Evolutionary conservation across 2,888 invertebrate species (phyloP).

Genomic region (Leucozona laternaria): DNA sequence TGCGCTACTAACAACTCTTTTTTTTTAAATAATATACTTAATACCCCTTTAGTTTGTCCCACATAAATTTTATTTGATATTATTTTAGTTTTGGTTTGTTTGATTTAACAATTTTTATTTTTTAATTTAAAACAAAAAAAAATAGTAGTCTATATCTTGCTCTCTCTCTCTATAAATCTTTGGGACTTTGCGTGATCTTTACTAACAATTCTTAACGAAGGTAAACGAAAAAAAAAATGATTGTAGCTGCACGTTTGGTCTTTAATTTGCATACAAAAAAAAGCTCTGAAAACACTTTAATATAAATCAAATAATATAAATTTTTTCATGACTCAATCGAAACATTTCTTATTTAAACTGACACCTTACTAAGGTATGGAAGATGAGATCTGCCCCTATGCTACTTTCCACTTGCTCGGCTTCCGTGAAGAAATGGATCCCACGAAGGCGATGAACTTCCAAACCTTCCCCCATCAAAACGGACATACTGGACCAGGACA

Average conservation of each 20-base stretch:
- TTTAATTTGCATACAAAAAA: slow-evolving; percentile 50
- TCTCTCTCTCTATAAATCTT: slow-evolving; percentile 47
- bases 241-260: slow-evolving; percentile 66
- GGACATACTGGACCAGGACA: slow-evolving; percentile 87
- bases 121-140: slow-evolving; percentile 18
- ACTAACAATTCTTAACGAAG: slow-evolving; percentile 68
- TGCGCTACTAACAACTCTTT: slow-evolving; percentile 65
- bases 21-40: slow-evolving; percentile 35
- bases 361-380: slow-evolving; percentile 90
- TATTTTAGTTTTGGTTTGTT: slow-evolving; percentile 28
- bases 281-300: slow-evolving; percentile 2
- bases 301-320: background rate
- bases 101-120: slow-evolving; percentile 54
- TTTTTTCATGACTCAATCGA: slow-evolving; percentile 38
- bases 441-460: slow-evolving; percentile 94
- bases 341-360: slow-evolving; percentile 34
- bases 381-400: slow-evolving; percentile 98
- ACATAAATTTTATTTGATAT: slow-evolving; percentile 49
- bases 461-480: slow-evolving; percentile 92
- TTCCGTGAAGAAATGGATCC: slow-evolving; percentile 98
- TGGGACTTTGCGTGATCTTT: slow-evolving; percentile 75
- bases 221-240: slow-evolving; percentile 47
- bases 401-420: slow-evolving; percentile 97
- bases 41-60: slow-evolving; percentile 65
- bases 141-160: slow-evolving; percentile 60